Conservation (phyloP, 2,888 invertebrate genomes). For the Xestia xanthographa region DNA sequence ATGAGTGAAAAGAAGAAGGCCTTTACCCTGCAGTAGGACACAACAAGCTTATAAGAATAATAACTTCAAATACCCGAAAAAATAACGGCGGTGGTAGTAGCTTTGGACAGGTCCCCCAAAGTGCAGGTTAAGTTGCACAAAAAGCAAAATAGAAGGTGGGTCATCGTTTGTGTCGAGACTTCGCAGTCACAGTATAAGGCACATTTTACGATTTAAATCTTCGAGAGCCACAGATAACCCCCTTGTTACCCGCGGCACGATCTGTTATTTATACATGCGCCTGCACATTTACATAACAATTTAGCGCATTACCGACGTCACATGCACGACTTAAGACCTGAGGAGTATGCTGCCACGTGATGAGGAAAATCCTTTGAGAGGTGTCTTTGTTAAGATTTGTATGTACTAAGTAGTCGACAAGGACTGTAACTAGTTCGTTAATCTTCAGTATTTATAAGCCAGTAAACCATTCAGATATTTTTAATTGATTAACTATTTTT, state of each 20-base stretch:
- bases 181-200: neutral
- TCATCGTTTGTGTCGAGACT: neutral
- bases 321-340: constrained; percentile 48
- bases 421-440: neutral
- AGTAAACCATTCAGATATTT: neutral
- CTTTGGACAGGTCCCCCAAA: neutral
- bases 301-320: constrained; percentile 64
- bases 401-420: neutral
- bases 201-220: neutral
- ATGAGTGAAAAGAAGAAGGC: too few relatives aligned
- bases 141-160: neutral
- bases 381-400: constrained; percentile 40
- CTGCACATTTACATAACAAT: constrained; percentile 66
- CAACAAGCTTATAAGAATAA: too few relatives aligned
- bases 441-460: neutral
- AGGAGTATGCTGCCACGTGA: constrained; percentile 42
- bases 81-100: neutral
- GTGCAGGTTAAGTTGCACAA: neutral
- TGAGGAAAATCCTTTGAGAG: constrained; percentile 60
- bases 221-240: constrained; percentile 22
- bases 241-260: constrained; percentile 55
- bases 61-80: neutral
- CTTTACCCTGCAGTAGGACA: too few relatives aligned
- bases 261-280: constrained; percentile 50
- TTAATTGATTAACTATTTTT: neutral